These are phyloP conservation scores for Microctenopoma lineatum DNA, from an alignment of 2,797 vertebrate species.

Conservation along the genomic window DNA sequence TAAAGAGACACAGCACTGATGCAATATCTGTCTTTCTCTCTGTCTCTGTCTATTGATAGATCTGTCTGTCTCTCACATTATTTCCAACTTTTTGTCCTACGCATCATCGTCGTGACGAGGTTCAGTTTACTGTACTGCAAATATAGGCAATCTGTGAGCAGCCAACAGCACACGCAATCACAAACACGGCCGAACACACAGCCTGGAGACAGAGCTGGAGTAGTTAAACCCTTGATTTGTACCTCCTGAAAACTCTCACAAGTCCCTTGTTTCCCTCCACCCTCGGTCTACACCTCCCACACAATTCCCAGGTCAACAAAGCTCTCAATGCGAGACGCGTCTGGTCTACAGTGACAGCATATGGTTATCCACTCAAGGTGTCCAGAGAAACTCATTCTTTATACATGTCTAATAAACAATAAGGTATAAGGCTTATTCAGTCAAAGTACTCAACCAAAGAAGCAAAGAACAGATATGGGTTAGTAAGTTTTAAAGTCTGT, in stretches of 20 bases:
- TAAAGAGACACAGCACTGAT: constrained; percentile 60
- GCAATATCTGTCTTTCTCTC: constrained; percentile 48
- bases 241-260: constrained; percentile 80
- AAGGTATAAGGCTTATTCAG: constrained; percentile 57
- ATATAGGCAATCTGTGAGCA: constrained; percentile 36
- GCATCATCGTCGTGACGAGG: constrained; percentile 11
- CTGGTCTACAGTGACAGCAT: constrained; percentile 85
- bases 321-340: constrained; percentile 81
- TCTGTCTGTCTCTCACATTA: constrained; percentile 35
- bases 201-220: constrained; percentile 54
- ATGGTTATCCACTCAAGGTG: constrained; percentile 86
- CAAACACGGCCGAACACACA: constrained; percentile 29
- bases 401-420: constrained; percentile 73
- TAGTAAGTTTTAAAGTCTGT: constrained; percentile 3
- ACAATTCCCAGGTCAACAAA: constrained; percentile 85
- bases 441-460: constrained; percentile 52
- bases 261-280: constrained; percentile 72
- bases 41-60: constrained; percentile 49
- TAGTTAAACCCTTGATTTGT: constrained; percentile 87
- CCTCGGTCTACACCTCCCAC: constrained; percentile 82
- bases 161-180: constrained; percentile 20
- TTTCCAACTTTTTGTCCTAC: constrained; percentile 38
- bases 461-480: constrained; percentile 25
- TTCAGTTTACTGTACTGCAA: not conserved
- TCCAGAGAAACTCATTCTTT: constrained; percentile 74